Conservation (phyloP, 2,888 invertebrate genomes). For the Pogonocherus hispidulus region DNA sequence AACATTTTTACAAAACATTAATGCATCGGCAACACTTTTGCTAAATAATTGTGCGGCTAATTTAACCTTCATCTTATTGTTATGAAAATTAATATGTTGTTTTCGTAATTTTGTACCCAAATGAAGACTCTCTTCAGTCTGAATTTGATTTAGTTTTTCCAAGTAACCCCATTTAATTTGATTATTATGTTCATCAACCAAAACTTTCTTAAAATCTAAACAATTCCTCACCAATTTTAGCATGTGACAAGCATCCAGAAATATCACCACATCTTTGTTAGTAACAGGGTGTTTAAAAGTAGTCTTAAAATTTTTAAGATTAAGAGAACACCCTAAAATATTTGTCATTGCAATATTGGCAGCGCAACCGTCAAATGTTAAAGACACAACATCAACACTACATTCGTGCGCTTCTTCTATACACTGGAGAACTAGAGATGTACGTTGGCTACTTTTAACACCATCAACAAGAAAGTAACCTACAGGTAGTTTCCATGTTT, state of each 20-base stretch:
- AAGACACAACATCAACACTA: neutral
- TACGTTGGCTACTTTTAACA: neutral
- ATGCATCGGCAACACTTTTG: conserved; percentile 49
- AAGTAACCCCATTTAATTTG: conserved; percentile 24
- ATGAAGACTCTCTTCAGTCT: conserved; percentile 32
- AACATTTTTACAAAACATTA: conserved; percentile 44
- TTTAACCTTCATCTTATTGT: conserved; percentile 7
- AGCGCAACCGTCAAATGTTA: conserved; percentile 16
- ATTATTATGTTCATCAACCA: conserved; percentile 22
- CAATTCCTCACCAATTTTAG: conserved; percentile 36
- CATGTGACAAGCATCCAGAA: conserved; percentile 35
- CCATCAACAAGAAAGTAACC: conserved; percentile 29
- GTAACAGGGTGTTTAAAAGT: conserved; percentile 22
- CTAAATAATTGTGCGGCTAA: conserved; percentile 39
- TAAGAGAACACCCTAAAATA: conserved; percentile 18
- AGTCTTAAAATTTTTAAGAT: conserved; percentile 7
- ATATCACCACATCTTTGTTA: conserved; percentile 6
- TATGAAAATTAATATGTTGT: conserved; percentile 25
- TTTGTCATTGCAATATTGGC: conserved; percentile 13
- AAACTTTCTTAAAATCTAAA: conserved; percentile 17
- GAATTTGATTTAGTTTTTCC: conserved; percentile 15
- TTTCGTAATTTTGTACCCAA: conserved; percentile 36
- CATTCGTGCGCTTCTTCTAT: neutral
- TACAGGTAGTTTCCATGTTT: conserved; percentile 35
- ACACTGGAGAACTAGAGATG: neutral